These are phyloP conservation scores for Sebastes taczanowskii DNA, from an alignment of 2,797 vertebrate genomes.

Conservation along the genomic window DNA sequence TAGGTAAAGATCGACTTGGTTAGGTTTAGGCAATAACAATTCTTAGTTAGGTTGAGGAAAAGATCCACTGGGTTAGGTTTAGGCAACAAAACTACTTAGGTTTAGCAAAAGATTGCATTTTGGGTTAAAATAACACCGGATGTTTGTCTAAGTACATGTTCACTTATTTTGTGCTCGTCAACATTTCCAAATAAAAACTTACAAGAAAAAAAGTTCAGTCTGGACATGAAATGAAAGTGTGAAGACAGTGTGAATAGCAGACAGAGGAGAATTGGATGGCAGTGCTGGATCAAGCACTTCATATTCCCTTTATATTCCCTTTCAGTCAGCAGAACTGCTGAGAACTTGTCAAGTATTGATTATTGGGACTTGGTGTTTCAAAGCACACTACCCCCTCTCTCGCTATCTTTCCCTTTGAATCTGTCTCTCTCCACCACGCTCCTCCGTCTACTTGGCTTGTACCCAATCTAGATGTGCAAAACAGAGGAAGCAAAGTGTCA, in stretches of 20 bases:
- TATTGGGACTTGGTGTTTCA: constrained; percentile 56
- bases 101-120: too few relatives aligned
- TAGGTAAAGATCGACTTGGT: too few relatives aligned
- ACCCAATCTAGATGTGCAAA: constrained; percentile 63
- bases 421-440: constrained; percentile 18
- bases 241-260: neutral
- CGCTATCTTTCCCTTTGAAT: constrained; percentile 22
- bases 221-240: constrained; percentile 18
- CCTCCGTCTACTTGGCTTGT: constrained; percentile 36
- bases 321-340: constrained; percentile 60
- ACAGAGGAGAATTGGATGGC: neutral
- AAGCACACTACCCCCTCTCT: constrained; percentile 10
- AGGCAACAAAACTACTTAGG: too few relatives aligned
- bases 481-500: constrained; percentile 68
- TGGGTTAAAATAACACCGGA: too few relatives aligned
- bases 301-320: constrained; percentile 53
- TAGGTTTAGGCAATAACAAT: too few relatives aligned
- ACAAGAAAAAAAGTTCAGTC: constrained; percentile 14
- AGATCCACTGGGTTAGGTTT: too few relatives aligned
- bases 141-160: too few relatives aligned
- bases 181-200: too few relatives aligned
- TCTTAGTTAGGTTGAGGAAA: too few relatives aligned
- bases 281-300: constrained; percentile 2
- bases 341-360: constrained; percentile 68
- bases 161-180: too few relatives aligned